phyloP scores from a whole-genome alignment of 2,888 invertebrate genomes.

The Sepiola atlantica region DNA sequence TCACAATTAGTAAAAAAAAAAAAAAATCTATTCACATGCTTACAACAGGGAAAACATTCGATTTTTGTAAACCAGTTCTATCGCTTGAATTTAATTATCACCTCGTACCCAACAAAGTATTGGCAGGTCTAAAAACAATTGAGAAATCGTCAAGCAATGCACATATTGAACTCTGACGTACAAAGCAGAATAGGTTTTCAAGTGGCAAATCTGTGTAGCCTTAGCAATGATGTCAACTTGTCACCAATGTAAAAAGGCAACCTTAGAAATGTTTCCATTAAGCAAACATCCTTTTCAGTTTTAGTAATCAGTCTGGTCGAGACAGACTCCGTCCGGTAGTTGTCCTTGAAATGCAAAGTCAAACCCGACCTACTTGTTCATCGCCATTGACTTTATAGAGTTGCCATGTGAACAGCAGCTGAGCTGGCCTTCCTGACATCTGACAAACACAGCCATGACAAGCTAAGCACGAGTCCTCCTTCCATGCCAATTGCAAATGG shows the following conservation, averaged over 20 bases:
- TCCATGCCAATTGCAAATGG: not conserved
- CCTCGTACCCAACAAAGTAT: too few relatives aligned
- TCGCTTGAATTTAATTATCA: too few relatives aligned
- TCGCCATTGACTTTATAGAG: not conserved
- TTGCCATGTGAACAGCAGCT: not conserved
- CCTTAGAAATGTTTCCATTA: not conserved
- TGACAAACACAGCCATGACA: not conserved
- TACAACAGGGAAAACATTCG: too few relatives aligned
- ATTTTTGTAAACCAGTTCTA: too few relatives aligned
- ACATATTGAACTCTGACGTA: not conserved
- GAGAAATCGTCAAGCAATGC: not conserved
- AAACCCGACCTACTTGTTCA: not conserved
- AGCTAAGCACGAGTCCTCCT: not conserved
- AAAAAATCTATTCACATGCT: too few relatives aligned
- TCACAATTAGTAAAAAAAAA: too few relatives aligned
- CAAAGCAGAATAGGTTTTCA: not conserved
- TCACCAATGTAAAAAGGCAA: not conserved
- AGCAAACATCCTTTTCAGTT: not conserved
- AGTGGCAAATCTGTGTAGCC: not conserved
- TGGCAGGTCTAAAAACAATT: too few relatives aligned
- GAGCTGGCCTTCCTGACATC: too few relatives aligned
- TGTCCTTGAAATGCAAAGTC: not conserved
- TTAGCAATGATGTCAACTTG: not conserved
- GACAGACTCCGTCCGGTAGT: not conserved
- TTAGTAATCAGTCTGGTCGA: not conserved